These are phyloP conservation scores for Heliconius aoede DNA, from an alignment of 2,888 invertebrate genomes.

Conservation along the genomic window DNA sequence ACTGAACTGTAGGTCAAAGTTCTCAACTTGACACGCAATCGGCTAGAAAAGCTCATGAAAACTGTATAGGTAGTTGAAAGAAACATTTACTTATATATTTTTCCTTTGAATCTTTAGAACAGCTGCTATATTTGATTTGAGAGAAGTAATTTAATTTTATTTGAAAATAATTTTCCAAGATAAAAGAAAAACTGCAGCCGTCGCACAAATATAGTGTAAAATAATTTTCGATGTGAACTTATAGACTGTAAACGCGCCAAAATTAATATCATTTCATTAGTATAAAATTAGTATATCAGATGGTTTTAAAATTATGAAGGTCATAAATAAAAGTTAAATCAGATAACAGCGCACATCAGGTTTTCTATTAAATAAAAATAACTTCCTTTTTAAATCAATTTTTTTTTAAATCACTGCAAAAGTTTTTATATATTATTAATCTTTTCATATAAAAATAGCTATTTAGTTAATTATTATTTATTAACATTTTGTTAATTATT, in stretches of 20 bases:
- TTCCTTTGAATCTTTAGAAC: neutral
- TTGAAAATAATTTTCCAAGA: too few relatives aligned
- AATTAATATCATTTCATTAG: neutral
- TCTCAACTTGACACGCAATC: constrained; percentile 44
- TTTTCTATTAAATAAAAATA: neutral
- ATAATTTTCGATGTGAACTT: neutral
- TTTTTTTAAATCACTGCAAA: neutral
- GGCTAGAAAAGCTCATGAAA: constrained; percentile 41
- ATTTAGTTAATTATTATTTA: neutral
- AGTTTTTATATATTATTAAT: neutral
- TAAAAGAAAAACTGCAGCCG: neutral
- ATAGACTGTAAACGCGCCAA: neutral
- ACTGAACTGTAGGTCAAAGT: constrained; percentile 46
- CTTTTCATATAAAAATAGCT: neutral
- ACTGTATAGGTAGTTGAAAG: constrained; percentile 29
- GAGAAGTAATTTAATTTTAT: too few relatives aligned
- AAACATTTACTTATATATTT: neutral
- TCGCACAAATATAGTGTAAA: neutral
- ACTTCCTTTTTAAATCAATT: neutral
- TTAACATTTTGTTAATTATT: neutral
- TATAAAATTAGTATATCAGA: too few relatives aligned
- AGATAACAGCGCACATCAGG: too few relatives aligned
- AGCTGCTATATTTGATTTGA: neutral
- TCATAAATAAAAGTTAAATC: too few relatives aligned
- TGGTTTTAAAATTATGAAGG: neutral